Base-by-base conservation (phyloP, 1,140 invertebrate genomes). In the Drosophila sproati region DNA sequence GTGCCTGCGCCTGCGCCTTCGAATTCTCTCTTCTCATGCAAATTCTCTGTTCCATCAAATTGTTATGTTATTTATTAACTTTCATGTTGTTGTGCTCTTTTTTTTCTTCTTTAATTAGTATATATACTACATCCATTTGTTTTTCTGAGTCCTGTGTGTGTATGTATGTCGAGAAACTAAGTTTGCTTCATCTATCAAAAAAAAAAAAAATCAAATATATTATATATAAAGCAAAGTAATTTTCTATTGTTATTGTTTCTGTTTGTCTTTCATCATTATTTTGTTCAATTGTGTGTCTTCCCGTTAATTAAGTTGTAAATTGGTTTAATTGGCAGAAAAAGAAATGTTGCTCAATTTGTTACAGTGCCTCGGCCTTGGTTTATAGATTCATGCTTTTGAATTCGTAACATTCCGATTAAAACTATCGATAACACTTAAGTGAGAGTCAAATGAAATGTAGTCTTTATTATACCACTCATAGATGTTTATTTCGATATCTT, bases 21-120 rank as follows among this genome's bases (percentile, higher is more conserved):
- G 60, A 7, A 2, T 4, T 4, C n/a, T 28, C 39, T 64, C 52
- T 35, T 32, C 43, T 43, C 52, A 61, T 62, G 10, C 29, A 60
- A 47, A 20, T 41, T 64, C 7, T 29, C 8, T 48, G 20, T 57
- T 20, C 45, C 48, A 52, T 31, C 20, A 54, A 45, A 47, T 39
- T 67, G 43, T 64, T 41, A 50, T 52, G 47, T 73, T 73, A 57
- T 67, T 59, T 57, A 48, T 50, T 48, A 39, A 56, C 28, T 20
- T 43, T 37, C 41, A 50, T 31, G 28, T 59, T 59, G 43, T 68
- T 59, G 43, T 68, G 63, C 64, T 39, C 57, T 45, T 67, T 2
- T 31, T 47, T 28, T 57, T 35, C 32, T 47, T 34, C 39, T 59
- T n/a, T 68, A 12, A 31, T 48, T n/a, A 61, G 12, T 61, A 28